Evolutionary conservation across 2,113 vertebrate species (phyloP).

Genomic region (Butastur rufipennis): DNA sequence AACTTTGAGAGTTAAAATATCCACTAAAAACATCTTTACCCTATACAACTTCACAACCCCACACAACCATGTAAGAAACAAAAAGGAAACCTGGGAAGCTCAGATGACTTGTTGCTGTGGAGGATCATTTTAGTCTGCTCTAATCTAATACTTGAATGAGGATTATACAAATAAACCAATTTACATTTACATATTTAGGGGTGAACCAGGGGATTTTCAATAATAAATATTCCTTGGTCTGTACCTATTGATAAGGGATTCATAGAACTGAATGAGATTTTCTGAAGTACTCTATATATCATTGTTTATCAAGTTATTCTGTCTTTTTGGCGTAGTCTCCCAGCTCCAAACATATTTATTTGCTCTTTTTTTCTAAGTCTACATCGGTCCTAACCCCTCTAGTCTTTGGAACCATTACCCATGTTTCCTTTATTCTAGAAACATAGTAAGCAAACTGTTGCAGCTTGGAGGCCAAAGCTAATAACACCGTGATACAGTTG

Average conservation of each 20-base stretch:
- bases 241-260: not conserved
- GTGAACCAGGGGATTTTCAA: not conserved
- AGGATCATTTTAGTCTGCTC: not conserved
- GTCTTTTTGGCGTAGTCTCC: not conserved
- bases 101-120: not conserved
- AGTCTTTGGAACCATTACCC: not conserved
- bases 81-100: not conserved
- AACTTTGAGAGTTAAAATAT: not conserved
- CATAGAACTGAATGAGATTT: not conserved
- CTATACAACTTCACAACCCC: not conserved
- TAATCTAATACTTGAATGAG: not conserved
- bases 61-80: not conserved
- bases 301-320: not conserved
- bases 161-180: not conserved
- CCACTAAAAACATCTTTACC: not conserved
- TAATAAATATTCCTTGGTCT: not conserved
- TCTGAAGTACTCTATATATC: too few species aligned
- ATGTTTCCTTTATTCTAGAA: not conserved
- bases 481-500: not conserved
- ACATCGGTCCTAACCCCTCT: accelerated
- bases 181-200: not conserved
- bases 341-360: not conserved
- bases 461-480: not conserved
- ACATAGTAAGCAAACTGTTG: accelerated
- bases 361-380: not conserved